These are phyloP conservation scores for Pterostichus niger DNA, from an alignment of 2,888 invertebrate species.

Conservation along the genomic window DNA sequence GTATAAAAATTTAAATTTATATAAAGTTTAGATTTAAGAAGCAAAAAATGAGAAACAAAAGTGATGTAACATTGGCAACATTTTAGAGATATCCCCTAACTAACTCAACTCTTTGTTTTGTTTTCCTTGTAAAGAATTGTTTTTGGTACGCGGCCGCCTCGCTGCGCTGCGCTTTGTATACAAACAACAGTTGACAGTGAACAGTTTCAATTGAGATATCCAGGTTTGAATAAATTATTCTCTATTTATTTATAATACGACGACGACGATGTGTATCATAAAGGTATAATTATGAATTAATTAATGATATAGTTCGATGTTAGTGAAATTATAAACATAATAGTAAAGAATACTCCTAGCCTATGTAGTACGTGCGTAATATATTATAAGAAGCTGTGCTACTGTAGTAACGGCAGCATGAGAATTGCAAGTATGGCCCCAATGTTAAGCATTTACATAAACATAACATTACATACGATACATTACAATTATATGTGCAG, in stretches of 20 bases:
- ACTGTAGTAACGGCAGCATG: conserved; percentile 72
- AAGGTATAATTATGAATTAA: conserved; percentile 71
- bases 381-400: conserved; percentile 76
- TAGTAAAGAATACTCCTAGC: conserved; percentile 70
- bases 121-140: background rate
- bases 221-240: conserved; percentile 45
- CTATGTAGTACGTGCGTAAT: conserved; percentile 77
- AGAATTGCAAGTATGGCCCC: conserved; percentile 72
- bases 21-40: conserved; percentile 70
- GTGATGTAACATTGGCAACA: conserved; percentile 69
- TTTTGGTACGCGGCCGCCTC: background rate
- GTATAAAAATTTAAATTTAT: conserved; percentile 73
- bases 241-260: conserved; percentile 58
- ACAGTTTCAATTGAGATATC: conserved; percentile 24
- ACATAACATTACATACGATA: conserved; percentile 59
- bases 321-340: conserved; percentile 73
- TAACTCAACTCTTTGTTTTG: conserved; percentile 13
- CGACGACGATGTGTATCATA: conserved; percentile 65
- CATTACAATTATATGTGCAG: conserved; percentile 73
- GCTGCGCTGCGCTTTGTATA: background rate
- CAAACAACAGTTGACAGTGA: conserved; percentile 12
- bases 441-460: conserved; percentile 74
- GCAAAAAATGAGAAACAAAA: conserved; percentile 72
- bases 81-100: conserved; percentile 65
- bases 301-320: conserved; percentile 76